phyloP scores from a whole-genome alignment of 2,888 invertebrate species.

The Pelosia muscerda region DNA sequence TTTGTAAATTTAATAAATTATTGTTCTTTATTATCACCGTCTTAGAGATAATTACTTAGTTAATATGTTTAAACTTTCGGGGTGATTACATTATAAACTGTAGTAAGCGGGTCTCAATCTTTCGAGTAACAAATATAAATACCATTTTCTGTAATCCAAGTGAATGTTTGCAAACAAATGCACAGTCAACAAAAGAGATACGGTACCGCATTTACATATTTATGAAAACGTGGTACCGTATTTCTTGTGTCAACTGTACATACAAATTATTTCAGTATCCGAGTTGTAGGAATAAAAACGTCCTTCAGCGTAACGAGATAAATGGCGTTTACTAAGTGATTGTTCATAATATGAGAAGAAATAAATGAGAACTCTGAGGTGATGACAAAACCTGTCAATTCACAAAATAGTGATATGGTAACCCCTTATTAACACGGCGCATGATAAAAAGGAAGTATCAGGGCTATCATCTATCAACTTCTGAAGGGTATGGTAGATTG shows the following conservation, averaged over 20 bases:
- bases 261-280: neutral
- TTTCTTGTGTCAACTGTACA: too few species aligned
- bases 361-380: neutral
- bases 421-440: neutral
- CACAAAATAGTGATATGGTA: neutral
- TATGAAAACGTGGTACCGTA: too few species aligned
- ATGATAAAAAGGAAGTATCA: too few species aligned
- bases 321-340: neutral
- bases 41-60: slow-evolving; percentile 44
- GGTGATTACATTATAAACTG: slow-evolving; percentile 10
- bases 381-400: neutral
- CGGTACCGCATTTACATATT: too few species aligned
- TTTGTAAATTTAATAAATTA: slow-evolving; percentile 47
- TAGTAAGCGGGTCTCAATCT: slow-evolving; percentile 8
- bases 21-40: slow-evolving; percentile 50
- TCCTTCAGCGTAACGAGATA: too few species aligned
- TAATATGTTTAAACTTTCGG: slow-evolving; percentile 11
- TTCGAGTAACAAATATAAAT: neutral
- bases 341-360: neutral
- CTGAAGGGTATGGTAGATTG: neutral
- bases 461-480: too few species aligned
- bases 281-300: too few species aligned
- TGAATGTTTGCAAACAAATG: neutral
- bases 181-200: too few species aligned
- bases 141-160: neutral